Conservation (phyloP, 2,113 vertebrate genomes). For the Microcebus jonahi region DNA sequence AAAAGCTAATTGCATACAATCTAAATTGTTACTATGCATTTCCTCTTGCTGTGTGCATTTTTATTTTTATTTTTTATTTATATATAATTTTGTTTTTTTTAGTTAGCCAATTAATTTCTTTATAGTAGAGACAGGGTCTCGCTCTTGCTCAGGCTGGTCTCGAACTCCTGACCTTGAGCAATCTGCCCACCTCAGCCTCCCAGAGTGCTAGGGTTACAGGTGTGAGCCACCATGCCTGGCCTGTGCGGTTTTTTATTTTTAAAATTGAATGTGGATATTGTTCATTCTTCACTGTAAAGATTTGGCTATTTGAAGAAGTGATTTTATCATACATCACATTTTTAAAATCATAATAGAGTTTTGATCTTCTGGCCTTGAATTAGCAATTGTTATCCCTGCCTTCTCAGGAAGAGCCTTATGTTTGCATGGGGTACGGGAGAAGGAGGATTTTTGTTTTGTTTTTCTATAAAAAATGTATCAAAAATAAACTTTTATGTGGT, state of each 20-base stretch:
- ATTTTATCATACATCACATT: background rate
- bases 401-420: background rate
- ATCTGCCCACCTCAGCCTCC: too few species aligned
- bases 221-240: too few species aligned
- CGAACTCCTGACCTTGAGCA: too few species aligned
- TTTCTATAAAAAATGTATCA: background rate
- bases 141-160: too few species aligned
- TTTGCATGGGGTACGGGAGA: background rate
- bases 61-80: background rate
- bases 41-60: background rate
- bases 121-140: too few species aligned
- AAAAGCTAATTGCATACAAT: background rate
- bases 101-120: too few species aligned
- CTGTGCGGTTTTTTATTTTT: background rate
- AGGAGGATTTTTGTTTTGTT: background rate
- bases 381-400: background rate
- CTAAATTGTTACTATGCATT: background rate
- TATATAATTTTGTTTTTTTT: too few species aligned
- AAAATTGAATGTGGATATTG: background rate
- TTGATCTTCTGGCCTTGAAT: constrained; percentile 16
- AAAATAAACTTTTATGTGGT: background rate
- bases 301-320: background rate
- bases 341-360: background rate
- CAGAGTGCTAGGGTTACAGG: too few species aligned
- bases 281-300: constrained; percentile 27